These are phyloP conservation scores for Xenus cinereus DNA, from an alignment of 2,113 vertebrate genomes.

Conservation along the genomic window DNA sequence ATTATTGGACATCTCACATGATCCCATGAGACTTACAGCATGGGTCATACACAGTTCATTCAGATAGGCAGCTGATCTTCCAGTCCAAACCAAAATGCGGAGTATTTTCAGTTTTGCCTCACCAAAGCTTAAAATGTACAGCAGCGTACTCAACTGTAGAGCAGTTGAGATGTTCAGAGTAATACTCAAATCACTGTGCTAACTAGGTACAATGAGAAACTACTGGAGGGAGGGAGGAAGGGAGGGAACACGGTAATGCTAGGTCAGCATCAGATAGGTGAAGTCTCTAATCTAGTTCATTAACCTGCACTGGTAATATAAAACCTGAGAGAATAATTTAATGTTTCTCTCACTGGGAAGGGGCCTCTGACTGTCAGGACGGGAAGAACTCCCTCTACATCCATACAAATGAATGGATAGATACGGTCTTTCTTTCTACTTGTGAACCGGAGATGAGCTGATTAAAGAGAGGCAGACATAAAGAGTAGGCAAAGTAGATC, in stretches of 20 bases:
- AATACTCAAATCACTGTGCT: background rate
- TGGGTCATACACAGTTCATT: slow-evolving; percentile 6
- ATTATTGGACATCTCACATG: background rate
- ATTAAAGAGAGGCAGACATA: background rate
- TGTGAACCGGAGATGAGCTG: background rate
- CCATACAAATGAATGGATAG: accelerated
- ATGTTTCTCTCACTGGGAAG: background rate
- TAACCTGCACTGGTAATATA: background rate
- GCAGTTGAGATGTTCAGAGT: background rate
- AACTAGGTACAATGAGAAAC: background rate
- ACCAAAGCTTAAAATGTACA: background rate
- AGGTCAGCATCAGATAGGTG: slow-evolving; percentile 10
- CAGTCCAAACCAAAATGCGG: background rate
- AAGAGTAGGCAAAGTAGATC: background rate
- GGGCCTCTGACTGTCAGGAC: background rate
- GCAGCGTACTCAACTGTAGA: background rate
- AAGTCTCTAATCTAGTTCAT: slow-evolving; percentile 50
- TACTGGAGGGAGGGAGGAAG: background rate
- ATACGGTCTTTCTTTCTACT: background rate
- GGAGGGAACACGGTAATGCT: slow-evolving; percentile 43
- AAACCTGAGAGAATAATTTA: background rate
- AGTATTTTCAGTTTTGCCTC: background rate
- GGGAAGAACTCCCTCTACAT: background rate
- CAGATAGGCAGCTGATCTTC: slow-evolving; percentile 8
- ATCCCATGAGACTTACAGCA: background rate